Percentiles rank a stretch among this genome's conserved stretches.
Conservation (phyloP, 2,797 vertebrate genomes). For the Lepilemur septentrionalis region DNA sequence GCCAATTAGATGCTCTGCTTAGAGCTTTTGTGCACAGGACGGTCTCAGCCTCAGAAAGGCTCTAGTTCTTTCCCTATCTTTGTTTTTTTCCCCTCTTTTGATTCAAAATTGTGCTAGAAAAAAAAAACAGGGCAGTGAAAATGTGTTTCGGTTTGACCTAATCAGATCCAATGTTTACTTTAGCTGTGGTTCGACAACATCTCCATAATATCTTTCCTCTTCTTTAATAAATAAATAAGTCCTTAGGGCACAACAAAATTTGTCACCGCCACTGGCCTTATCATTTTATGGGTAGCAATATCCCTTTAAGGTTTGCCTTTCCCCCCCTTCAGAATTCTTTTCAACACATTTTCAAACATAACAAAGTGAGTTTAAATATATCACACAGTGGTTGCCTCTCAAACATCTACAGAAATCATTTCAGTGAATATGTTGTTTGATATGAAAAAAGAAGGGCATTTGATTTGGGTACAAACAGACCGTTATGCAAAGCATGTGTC, state of each 20-base stretch:
- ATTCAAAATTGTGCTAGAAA: not conserved
- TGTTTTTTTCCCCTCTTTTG: not conserved
- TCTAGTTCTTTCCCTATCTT: not conserved
- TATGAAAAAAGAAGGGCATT: not conserved
- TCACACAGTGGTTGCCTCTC: not conserved
- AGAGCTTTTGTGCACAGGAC: not conserved
- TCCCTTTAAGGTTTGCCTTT: not conserved
- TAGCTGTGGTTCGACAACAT: not conserved
- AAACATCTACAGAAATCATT: not conserved
- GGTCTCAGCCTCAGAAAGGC: not conserved
- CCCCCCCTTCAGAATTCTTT: not conserved
- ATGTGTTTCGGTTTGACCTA: not conserved
- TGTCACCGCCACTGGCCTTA: not conserved
- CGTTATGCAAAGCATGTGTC: not conserved
- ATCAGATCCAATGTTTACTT: not conserved
- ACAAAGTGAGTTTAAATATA: constrained; percentile 55
- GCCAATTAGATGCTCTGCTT: not conserved
- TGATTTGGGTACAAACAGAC: not conserved
- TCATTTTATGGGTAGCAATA: not conserved
- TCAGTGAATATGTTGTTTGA: not conserved
- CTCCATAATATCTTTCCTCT: not conserved
- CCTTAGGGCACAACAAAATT: not conserved
- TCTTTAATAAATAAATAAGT: not conserved
- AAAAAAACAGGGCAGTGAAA: not conserved
- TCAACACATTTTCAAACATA: not conserved